A percentile compares a stretch with the other conserved stretches of the same genome.
Conservation (phyloP, 2,113 vertebrate species). For the Rynchops niger region DNA sequence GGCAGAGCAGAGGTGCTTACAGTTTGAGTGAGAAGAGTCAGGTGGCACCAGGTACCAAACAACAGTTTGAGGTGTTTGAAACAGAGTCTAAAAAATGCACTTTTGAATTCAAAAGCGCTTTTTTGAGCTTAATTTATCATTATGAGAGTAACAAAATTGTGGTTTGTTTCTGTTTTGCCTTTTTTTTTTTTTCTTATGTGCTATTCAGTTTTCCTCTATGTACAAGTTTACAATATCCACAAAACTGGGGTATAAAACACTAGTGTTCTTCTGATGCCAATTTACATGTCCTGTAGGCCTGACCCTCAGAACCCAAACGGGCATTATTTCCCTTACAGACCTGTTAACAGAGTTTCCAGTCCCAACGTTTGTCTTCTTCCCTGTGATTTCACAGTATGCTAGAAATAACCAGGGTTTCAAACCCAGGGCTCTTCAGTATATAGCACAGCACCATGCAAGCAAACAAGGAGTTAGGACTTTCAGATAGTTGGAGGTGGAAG, state of each 20-base stretch:
- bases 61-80: neutral
- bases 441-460: neutral
- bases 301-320: neutral
- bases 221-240: neutral
- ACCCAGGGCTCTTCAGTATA: neutral
- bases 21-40: neutral
- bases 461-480: neutral
- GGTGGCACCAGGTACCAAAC: neutral
- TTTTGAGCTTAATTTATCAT: neutral
- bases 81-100: neutral
- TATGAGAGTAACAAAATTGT: neutral
- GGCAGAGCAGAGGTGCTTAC: neutral
- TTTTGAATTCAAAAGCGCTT: neutral
- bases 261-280: neutral
- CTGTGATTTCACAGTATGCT: neutral
- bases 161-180: no score
- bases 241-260: neutral
- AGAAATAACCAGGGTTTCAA: neutral
- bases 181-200: neutral
- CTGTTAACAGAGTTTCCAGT: neutral
- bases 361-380: neutral
- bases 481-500: neutral
- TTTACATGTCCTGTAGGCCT: accelerated
- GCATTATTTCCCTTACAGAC: neutral
- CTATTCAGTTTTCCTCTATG: neutral